These are phyloP conservation scores for Ceratitis capitata DNA, from an alignment of 1,140 invertebrate species.

Conservation along the genomic window DNA sequence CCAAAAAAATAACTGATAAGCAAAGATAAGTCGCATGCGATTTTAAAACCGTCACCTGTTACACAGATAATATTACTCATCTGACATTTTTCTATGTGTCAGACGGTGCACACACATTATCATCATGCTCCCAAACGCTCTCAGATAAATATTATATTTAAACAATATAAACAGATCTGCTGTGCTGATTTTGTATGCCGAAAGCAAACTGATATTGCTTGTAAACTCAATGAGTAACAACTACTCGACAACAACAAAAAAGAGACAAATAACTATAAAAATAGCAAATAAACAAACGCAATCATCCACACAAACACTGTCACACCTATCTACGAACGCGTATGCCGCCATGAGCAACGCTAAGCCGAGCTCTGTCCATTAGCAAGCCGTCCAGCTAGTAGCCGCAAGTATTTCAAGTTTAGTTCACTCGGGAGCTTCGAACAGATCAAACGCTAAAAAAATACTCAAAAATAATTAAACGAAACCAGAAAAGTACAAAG, in stretches of 20 bases:
- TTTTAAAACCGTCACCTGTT: background rate
- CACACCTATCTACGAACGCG: background rate
- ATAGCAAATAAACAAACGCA: background rate
- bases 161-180: background rate
- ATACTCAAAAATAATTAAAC: background rate
- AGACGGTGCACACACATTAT: background rate
- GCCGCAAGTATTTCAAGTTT: background rate
- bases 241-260: too few species aligned
- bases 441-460: background rate
- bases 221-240: too few species aligned
- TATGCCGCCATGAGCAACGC: background rate
- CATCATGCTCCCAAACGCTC: too few species aligned
- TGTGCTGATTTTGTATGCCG: background rate
- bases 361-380: background rate
- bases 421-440: constrained; percentile 8
- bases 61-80: background rate
- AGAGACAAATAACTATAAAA: too few species aligned
- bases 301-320: background rate
- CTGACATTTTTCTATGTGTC: background rate
- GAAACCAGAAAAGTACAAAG: background rate
- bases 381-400: background rate
- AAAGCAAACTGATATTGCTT: too few species aligned
- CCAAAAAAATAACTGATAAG: background rate
- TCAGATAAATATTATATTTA: too few species aligned
- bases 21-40: background rate